These are phyloP conservation scores for Sitta carolinensis DNA, from an alignment of 2,797 vertebrate genomes.

Conservation along the genomic window DNA sequence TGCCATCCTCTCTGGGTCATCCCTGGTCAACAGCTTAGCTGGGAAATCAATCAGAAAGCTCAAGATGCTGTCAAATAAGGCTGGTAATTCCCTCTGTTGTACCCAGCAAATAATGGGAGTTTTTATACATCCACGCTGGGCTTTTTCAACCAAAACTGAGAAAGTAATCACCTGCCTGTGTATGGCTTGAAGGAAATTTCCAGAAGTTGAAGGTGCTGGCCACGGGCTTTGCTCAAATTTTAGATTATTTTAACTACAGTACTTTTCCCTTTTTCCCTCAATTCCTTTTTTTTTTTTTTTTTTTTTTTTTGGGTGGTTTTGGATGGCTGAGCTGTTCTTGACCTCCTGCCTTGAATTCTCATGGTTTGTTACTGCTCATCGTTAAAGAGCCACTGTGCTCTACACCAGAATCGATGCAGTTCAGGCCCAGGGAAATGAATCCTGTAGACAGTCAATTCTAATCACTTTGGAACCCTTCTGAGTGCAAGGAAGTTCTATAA, in stretches of 20 bases:
- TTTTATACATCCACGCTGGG: neutral
- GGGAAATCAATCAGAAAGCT: constrained; percentile 9
- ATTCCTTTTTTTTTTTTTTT: neutral
- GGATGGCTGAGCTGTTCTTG: neutral
- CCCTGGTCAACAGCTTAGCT: constrained; percentile 5
- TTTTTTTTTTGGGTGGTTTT: neutral
- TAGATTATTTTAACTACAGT: neutral
- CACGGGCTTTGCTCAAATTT: neutral
- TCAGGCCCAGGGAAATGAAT: constrained; percentile 49
- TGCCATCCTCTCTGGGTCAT: neutral
- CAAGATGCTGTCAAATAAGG: neutral
- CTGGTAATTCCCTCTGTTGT: neutral
- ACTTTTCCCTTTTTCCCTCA: neutral
- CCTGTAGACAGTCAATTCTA: constrained; percentile 16
- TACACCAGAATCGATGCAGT: neutral
- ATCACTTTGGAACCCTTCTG: constrained; percentile 27
- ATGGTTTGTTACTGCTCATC: neutral
- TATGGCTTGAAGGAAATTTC: neutral
- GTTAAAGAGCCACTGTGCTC: neutral
- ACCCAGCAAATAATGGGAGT: neutral
- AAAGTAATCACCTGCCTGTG: neutral
- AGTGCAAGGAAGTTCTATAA: constrained; percentile 23
- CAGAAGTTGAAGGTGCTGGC: neutral
- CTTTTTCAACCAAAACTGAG: neutral
- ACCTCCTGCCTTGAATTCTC: constrained; percentile 14